Percentiles rank a stretch among this genome's conserved stretches.
These are phyloP conservation scores for Leistus spinibarbis DNA, from an alignment of 2,888 invertebrate species.

Conservation along the genomic window DNA sequence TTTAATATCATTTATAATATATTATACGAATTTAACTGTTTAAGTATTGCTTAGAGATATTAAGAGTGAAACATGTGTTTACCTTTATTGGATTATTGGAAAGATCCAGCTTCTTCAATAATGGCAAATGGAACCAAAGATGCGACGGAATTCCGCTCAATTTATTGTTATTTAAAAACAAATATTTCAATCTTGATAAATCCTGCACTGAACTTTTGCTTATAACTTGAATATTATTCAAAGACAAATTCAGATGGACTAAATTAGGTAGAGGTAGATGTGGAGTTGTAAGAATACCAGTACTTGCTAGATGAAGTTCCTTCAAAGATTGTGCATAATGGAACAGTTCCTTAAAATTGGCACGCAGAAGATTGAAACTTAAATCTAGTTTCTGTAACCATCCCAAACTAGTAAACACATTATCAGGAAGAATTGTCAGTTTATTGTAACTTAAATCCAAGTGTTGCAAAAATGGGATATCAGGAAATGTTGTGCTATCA, in stretches of 20 bases:
- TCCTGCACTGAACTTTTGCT: slow-evolving; percentile 74
- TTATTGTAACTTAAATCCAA: slow-evolving; percentile 81
- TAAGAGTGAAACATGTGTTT: slow-evolving; percentile 37
- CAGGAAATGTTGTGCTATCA: slow-evolving; percentile 85
- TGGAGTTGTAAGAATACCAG: slow-evolving; percentile 78
- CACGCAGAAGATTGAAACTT: slow-evolving; percentile 79
- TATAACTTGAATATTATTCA: slow-evolving; percentile 74
- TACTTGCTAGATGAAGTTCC: slow-evolving; percentile 75
- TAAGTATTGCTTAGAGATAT: too few relatives aligned
- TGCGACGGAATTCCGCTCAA: slow-evolving; percentile 75
- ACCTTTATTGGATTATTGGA: slow-evolving; percentile 81
- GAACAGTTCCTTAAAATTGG: slow-evolving; percentile 86
- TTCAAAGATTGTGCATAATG: slow-evolving; percentile 84
- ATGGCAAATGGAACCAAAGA: slow-evolving; percentile 73
- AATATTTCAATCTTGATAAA: slow-evolving; percentile 71
- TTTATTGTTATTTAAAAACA: slow-evolving; percentile 80
- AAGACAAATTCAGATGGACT: slow-evolving; percentile 78
- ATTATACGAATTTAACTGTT: too few relatives aligned
- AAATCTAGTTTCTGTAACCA: slow-evolving; percentile 80
- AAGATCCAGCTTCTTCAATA: slow-evolving; percentile 77
- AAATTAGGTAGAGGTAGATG: slow-evolving; percentile 78
- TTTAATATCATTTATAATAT: too few relatives aligned
- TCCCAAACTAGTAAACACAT: slow-evolving; percentile 83
- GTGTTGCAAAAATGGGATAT: slow-evolving; percentile 77
- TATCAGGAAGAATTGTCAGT: slow-evolving; percentile 84